Evolutionary conservation across 2,888 invertebrate species (phyloP).

Genomic region (Colletes collaris): DNA sequence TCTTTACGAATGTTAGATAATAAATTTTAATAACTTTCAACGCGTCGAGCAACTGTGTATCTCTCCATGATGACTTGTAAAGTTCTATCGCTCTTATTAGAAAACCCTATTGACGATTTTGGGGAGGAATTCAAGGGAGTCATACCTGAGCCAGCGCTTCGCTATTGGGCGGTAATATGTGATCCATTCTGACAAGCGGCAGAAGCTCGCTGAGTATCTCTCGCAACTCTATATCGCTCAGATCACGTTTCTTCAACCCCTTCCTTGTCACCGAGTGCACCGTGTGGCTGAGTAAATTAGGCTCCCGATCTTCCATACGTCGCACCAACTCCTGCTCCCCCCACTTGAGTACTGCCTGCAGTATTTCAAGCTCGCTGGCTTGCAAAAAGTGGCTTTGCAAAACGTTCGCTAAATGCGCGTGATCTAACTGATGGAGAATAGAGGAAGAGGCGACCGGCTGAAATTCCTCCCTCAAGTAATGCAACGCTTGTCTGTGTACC

Average conservation of each 20-base stretch:
- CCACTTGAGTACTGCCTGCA: conserved; percentile 94
- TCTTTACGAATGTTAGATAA: too few species aligned
- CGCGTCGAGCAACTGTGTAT: too few species aligned
- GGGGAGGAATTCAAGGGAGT: background rate
- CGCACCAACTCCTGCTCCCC: conserved; percentile 93
- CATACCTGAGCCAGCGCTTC: conserved; percentile 89
- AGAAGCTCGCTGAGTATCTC: conserved; percentile 93
- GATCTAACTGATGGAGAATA: conserved; percentile 90
- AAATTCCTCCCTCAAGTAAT: conserved; percentile 97
- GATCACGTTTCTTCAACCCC: conserved; percentile 91
- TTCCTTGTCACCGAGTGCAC: conserved; percentile 95
- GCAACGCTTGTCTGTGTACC: conserved; percentile 95
- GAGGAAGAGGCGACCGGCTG: conserved; percentile 89
- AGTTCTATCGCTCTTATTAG: too few species aligned
- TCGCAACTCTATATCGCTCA: conserved; percentile 93
- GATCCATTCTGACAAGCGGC: conserved; percentile 94
- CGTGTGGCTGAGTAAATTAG: conserved; percentile 95
- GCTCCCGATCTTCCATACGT: conserved; percentile 94
- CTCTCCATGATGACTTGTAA: too few species aligned
- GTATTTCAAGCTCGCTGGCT: conserved; percentile 95
- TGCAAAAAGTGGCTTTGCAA: conserved; percentile 91
- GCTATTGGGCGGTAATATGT: conserved; percentile 93
- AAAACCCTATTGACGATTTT: background rate
- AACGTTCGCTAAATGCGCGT: conserved; percentile 89
- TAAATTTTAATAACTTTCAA: too few species aligned